phyloP scores from a whole-genome alignment of 53 echinoderm and acorn worm species.

The Hippasteria phrygiana region DNA sequence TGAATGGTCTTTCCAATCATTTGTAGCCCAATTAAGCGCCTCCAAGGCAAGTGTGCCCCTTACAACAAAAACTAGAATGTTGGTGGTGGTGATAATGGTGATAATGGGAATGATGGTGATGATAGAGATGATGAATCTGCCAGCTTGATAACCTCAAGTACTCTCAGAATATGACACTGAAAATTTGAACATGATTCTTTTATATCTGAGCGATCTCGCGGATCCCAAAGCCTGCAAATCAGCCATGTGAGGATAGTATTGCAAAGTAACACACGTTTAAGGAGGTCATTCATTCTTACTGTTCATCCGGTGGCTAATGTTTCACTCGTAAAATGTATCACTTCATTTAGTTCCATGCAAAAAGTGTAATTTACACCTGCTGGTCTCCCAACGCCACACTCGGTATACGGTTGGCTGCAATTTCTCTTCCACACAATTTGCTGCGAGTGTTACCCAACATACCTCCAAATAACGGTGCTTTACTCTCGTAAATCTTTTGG shows the following conservation, averaged over 20 bases:
- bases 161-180: no score
- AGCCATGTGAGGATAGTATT: not conserved
- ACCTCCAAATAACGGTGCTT: not conserved
- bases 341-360: not conserved
- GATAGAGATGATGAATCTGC: no score
- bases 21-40: no score
- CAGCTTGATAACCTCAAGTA: no score
- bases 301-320: not conserved
- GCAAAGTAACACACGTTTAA: not conserved
- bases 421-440: not conserved
- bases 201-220: no score
- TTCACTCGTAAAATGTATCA: not conserved
- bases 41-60: no score
- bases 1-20: no score
- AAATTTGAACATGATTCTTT: no score
- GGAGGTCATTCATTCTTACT: slow-evolving; percentile 1
- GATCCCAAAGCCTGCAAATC: no score
- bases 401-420: not conserved
- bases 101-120: no score
- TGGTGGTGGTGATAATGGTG: no score
- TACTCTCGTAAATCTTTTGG: not conserved
- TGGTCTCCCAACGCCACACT: not conserved
- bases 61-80: no score
- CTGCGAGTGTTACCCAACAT: not conserved
- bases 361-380: not conserved